Percentiles rank a stretch among this genome's conserved stretches.
Conservation (phyloP, 2,888 invertebrate genomes). For the Teleiodes luculella region DNA sequence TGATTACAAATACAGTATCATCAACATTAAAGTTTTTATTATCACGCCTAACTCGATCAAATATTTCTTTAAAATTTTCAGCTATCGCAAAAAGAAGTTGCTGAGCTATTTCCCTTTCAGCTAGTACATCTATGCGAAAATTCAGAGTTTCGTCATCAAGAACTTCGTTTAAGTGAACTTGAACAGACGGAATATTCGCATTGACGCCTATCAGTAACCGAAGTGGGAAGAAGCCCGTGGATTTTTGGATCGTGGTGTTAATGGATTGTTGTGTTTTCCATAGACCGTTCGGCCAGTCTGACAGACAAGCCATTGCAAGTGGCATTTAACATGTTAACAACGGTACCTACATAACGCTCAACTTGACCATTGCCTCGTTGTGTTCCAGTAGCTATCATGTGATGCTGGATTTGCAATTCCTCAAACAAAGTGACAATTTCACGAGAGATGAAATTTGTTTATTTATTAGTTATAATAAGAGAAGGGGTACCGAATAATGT, state of each 20-base stretch:
- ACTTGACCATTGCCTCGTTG: not conserved
- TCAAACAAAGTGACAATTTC: not conserved
- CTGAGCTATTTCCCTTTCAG: not conserved
- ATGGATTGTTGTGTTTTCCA: constrained; percentile 22
- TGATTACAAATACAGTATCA: constrained; percentile 16
- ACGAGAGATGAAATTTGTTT: not conserved
- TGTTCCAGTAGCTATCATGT: not conserved
- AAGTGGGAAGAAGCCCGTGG: constrained; percentile 18
- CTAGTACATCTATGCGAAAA: not conserved
- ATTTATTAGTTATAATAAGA: not conserved
- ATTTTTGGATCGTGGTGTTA: constrained; percentile 24
- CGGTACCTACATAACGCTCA: not conserved
- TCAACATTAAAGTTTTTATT: constrained; percentile 2
- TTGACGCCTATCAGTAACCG: constrained; percentile 16
- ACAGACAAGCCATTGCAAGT: constrained; percentile 29
- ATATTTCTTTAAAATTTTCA: not conserved
- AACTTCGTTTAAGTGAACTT: not conserved
- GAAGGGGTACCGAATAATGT: not conserved
- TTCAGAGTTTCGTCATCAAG: not conserved
- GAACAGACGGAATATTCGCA: not conserved
- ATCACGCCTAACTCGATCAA: constrained; percentile 10
- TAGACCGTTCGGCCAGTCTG: constrained; percentile 18
- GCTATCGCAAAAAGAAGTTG: not conserved
- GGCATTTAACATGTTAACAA: constrained; percentile 19
- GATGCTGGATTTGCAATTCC: constrained; percentile 1